Evolutionary conservation across 2,113 vertebrate species (phyloP), one percentile per base, ranked within the genome.

Genomic region (Cryptotis parvus): DNA sequence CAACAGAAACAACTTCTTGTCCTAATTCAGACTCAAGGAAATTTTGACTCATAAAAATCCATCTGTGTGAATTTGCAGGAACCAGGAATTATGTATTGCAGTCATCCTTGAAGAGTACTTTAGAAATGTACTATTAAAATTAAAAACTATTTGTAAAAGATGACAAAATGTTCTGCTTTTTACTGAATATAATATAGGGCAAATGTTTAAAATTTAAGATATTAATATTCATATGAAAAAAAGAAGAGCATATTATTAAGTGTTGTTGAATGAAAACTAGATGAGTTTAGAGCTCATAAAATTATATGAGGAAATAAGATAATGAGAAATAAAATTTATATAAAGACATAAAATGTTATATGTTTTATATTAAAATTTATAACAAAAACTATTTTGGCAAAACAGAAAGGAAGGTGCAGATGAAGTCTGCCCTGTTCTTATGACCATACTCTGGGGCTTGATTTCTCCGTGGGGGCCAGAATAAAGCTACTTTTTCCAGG

Each of bases 391-490:
- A 65, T 31, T 65, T 65, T 65, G 26, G 63, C 63, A 27, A 9
- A 65, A 29, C 35, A 58, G 9, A 27, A 9, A 65, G 22, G 37
- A 58, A 6, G 27, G n/a, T 0, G 61, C 0, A 12, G 35, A 9
- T 27, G 9, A 55, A 1, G 4, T 1, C 6, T 1, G 1, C 20
- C 61, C 26, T 29, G 18, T 65, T 9, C 27, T 65, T 65, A 7
- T 65, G 18, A 9, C 26, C 2, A 65, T 29, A 65, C 24, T 65
- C 9, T 65, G 26, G 18, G 26, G 63, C 12, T 65, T 11, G 22
- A 7, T 1, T 12, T 24, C 14, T 4, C 10, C 8, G 0, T 2
- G 0, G 27, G 26, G 70, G 70, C 18, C 16, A 4, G 1, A 14
- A 33, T 20, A 29, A 33, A 27, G 41, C 2, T 1, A 15, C 58